phyloP scores from a whole-genome alignment of 2,113 vertebrate genomes.

The Anolis sagrei region DNA sequence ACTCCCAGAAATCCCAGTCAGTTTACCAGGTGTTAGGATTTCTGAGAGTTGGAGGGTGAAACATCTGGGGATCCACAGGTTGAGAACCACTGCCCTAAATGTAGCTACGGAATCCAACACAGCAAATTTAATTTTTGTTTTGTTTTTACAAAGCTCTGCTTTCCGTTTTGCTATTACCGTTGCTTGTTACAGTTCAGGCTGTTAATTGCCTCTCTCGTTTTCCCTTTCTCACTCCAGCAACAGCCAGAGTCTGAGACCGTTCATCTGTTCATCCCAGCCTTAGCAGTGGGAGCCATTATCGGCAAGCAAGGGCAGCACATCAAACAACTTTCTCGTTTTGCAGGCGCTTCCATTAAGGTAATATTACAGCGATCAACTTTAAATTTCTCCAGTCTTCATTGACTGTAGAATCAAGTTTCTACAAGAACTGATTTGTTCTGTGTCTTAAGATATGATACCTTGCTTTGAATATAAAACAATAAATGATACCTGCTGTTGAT shows the following conservation, averaged over 20 bases:
- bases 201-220: constrained; percentile 55
- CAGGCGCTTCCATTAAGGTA: constrained; percentile 98
- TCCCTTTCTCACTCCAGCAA: constrained; percentile 75
- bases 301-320: constrained; percentile 99
- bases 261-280: constrained; percentile 95
- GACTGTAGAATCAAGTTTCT: constrained; percentile 58
- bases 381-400: constrained; percentile 40
- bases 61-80: no score
- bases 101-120: constrained; percentile 18
- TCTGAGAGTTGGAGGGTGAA: no score
- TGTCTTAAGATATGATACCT: background rate
- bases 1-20: no score
- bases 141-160: constrained; percentile 33
- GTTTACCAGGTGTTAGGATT: no score
- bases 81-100: no score
- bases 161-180: background rate
- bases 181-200: constrained; percentile 59
- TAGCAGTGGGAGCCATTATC: constrained; percentile 97
- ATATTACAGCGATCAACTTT: constrained; percentile 53
- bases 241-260: constrained; percentile 95
- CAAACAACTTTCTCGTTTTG: constrained; percentile 97
- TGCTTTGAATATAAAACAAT: constrained; percentile 58
- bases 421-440: constrained; percentile 44
- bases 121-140: constrained; percentile 30
- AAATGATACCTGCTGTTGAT: constrained; percentile 66